phyloP scores from a whole-genome alignment of 1,140 invertebrate genomes.

The Melanaphis sacchari region DNA sequence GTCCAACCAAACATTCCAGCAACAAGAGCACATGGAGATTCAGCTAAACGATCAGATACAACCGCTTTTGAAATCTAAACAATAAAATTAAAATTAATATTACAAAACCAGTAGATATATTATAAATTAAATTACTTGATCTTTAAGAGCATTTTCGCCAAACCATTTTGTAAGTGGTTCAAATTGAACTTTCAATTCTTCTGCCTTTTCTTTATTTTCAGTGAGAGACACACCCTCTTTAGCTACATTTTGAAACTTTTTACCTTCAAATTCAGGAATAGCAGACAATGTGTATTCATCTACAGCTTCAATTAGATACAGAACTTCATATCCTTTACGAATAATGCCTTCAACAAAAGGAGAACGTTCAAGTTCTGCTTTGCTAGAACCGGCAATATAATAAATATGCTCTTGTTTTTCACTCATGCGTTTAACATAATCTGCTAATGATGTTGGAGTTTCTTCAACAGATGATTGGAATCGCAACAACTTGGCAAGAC shows the following conservation, averaged over 20 bases:
- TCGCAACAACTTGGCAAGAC: constrained; percentile 91
- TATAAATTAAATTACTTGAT: constrained; percentile 69
- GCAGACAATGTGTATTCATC: constrained; percentile 98
- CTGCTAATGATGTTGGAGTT: constrained; percentile 77
- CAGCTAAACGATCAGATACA: constrained; percentile 88
- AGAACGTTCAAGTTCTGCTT: constrained; percentile 88
- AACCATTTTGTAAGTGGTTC: constrained; percentile 94
- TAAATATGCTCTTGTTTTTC: constrained; percentile 96
- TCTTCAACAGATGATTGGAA: constrained; percentile 86
- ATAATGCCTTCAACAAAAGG: constrained; percentile 95
- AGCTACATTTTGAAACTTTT: constrained; percentile 99
- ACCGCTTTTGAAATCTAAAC: constrained; percentile 77
- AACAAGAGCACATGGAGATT: constrained; percentile 96
- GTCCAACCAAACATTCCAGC: constrained; percentile 97
- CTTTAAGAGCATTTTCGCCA: constrained; percentile 83
- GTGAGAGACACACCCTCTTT: constrained; percentile 95
- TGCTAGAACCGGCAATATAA: constrained; percentile 91
- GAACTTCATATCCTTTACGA: constrained; percentile 94
- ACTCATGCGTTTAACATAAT: constrained; percentile 97
- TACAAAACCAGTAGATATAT: not conserved
- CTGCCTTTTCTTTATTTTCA: constrained; percentile 81
- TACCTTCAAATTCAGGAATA: constrained; percentile 98
- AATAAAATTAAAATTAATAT: constrained; percentile 60
- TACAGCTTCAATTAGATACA: constrained; percentile 95
- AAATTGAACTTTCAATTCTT: constrained; percentile 80